Evolutionary conservation across 1,140 invertebrate genomes (phyloP), one percentile per base, ranked within the genome.

Genomic region (Nephotettix cincticeps): DNA sequence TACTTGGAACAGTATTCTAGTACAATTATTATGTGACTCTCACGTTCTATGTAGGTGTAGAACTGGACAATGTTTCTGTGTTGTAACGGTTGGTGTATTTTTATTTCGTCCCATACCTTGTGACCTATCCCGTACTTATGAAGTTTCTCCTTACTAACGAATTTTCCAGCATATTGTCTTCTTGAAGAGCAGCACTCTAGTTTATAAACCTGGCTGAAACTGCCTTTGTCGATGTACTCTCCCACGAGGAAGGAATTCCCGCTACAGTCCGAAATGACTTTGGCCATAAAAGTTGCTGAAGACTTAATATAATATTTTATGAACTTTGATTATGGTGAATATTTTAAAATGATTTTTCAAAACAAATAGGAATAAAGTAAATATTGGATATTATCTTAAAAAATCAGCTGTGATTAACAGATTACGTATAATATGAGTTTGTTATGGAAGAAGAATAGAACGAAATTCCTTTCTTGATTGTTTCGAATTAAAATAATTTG

Each of bases 21-120:
- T 11, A 92, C 79, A 77, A 93, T 90, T 77, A 92, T 93, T 1
- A 92, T 88, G 80, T 90, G 88, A 36, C 89, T 81, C 30, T 81
- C 79, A 80, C 93, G 90, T 79, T 92, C 91, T 80, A 93, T 93
- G 77, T 86, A 90, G 43, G 83, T 82, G 77, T 88, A 83, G 79
- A 93, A 90, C 75, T 85, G 83, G 14, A 93, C 91, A 73, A 93
- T 85, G 79, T 92, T 86, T 64, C 84, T 82, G 78, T 93, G 89
- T 68, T 81, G 81, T 21, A 93, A 77, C 72, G 81, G 83, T 69
- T 85, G 82, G 76, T 93, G 91, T 75, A 93, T 93, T 70, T 82
- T 82, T 67, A 93, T 91, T 80, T 93, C 91, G 77, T 90, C 80
- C 74, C 36, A 61, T 11, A 70, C 56, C 11, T 45, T 40, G 23